Percentiles rank a stretch among this genome's conserved stretches.
These are phyloP conservation scores for Pseudomyrmex flavicornis DNA, from an alignment of 1,140 invertebrate genomes.

Conservation along the genomic window DNA sequence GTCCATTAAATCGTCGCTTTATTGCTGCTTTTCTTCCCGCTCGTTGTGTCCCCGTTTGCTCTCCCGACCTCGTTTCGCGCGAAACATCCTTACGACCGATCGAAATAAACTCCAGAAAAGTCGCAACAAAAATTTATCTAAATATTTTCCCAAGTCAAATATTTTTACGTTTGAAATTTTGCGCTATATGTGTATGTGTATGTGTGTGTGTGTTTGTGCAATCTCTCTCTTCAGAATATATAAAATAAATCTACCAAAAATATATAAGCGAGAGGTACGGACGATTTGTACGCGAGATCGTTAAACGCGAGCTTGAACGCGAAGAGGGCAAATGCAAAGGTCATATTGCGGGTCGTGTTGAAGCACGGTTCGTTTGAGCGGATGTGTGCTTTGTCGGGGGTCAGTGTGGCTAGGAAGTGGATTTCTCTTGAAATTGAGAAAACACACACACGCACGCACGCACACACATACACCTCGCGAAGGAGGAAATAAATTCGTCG, in stretches of 20 bases:
- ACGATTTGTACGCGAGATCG: too few relatives aligned
- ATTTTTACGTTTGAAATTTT: too few relatives aligned
- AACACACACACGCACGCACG: background rate
- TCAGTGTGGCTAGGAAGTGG: background rate
- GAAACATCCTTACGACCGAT: background rate
- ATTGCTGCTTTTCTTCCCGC: background rate
- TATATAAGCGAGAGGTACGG: too few relatives aligned
- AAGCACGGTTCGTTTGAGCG: background rate
- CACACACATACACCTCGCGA: background rate
- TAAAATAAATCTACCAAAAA: too few relatives aligned
- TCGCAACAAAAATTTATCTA: background rate
- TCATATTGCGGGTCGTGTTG: background rate
- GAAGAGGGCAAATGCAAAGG: background rate
- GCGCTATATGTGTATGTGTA: too few relatives aligned
- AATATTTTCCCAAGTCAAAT: too few relatives aligned
- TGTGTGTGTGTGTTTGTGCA: too few relatives aligned
- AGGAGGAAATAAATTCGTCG: background rate
- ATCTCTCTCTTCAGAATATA: too few relatives aligned
- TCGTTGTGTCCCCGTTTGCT: background rate
- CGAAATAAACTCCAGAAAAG: background rate
- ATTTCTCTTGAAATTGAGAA: background rate
- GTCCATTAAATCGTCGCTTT: background rate
- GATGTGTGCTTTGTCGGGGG: background rate
- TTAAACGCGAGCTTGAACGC: too few relatives aligned
- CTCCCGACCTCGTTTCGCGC: background rate